These are phyloP conservation scores for Carcina quercana DNA, from an alignment of 2,888 invertebrate species.

Conservation along the genomic window DNA sequence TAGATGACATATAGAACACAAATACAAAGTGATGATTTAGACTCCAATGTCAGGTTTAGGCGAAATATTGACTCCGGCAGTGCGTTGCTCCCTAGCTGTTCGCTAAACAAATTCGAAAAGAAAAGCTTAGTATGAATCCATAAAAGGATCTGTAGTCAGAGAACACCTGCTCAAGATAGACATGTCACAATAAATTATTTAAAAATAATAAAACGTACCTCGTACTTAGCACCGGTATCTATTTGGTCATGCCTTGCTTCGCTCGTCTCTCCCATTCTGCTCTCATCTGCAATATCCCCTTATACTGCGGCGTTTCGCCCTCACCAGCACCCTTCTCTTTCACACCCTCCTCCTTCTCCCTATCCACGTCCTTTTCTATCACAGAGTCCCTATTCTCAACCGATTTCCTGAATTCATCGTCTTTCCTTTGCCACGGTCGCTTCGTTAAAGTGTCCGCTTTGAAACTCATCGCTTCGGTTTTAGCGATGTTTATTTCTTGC, in stretches of 20 bases:
- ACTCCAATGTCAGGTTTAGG: too few relatives aligned
- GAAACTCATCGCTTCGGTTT: constrained; percentile 53
- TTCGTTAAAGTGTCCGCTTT: constrained; percentile 63
- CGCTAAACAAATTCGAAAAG: too few relatives aligned
- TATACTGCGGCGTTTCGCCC: constrained; percentile 73
- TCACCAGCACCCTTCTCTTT: constrained; percentile 43
- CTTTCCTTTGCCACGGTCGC: constrained; percentile 56
- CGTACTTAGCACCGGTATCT: constrained; percentile 60
- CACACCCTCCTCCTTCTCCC: constrained; percentile 41
- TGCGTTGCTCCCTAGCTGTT: too few relatives aligned
- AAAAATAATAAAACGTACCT: constrained; percentile 8
- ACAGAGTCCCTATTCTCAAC: constrained; percentile 56
- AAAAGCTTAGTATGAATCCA: too few relatives aligned
- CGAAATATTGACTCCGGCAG: too few relatives aligned
- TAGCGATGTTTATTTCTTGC: constrained; percentile 56
- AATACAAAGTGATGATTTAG: too few relatives aligned
- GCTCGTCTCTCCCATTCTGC: constrained; percentile 87
- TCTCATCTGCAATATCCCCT: constrained; percentile 82
- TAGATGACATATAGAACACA: too few relatives aligned
- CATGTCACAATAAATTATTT: background rate
- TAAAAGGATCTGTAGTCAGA: too few relatives aligned
- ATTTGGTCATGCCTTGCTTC: constrained; percentile 80
- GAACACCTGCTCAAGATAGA: too few relatives aligned
- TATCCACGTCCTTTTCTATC: constrained; percentile 54
- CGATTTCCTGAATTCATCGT: constrained; percentile 48